phyloP scores from a whole-genome alignment of 2,113 vertebrate species.

The Corythaixoides concolor region DNA sequence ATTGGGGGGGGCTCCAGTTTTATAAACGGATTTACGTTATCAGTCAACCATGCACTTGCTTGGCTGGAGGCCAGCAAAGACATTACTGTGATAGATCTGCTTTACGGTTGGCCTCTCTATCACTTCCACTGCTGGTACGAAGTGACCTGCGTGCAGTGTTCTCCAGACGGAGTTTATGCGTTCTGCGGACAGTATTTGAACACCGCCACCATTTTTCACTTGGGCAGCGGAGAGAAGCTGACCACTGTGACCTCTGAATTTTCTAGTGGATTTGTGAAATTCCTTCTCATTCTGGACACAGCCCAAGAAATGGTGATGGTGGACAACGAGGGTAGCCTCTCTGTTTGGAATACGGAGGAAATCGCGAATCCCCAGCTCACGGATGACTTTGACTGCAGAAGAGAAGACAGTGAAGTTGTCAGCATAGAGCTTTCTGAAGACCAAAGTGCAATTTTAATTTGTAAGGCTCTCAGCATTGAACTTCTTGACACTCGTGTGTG shows the following conservation, averaged over 20 bases:
- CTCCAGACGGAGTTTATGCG: constrained; percentile 91
- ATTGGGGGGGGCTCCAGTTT: constrained; percentile 84
- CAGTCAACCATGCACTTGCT: constrained; percentile 91
- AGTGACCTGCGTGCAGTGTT: constrained; percentile 96
- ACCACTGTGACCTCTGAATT: constrained; percentile 95
- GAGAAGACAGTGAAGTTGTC: constrained; percentile 93
- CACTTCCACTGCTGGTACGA: constrained; percentile 99
- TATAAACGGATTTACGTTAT: constrained; percentile 95
- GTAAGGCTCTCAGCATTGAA: constrained; percentile 94
- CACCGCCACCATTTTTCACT: constrained; percentile 91
- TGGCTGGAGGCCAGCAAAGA: constrained; percentile 98
- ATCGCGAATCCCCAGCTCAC: constrained; percentile 89
- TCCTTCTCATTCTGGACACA: constrained; percentile 91
- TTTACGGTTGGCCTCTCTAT: constrained; percentile 96
- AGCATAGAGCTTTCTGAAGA: constrained; percentile 95
- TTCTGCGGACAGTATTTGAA: constrained; percentile 98
- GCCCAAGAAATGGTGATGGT: constrained; percentile 97
- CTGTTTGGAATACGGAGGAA: constrained; percentile 96
- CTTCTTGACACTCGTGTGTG: constrained; percentile 91
- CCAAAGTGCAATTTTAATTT: constrained; percentile 94
- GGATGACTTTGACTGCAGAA: constrained; percentile 95
- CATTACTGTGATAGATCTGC: constrained; percentile 93
- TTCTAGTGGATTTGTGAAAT: constrained; percentile 96
- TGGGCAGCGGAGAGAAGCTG: constrained; percentile 94
- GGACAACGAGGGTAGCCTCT: constrained; percentile 94